Evolutionary conservation across 2,797 vertebrate genomes (phyloP).

Genomic region (Natrix natrix): DNA sequence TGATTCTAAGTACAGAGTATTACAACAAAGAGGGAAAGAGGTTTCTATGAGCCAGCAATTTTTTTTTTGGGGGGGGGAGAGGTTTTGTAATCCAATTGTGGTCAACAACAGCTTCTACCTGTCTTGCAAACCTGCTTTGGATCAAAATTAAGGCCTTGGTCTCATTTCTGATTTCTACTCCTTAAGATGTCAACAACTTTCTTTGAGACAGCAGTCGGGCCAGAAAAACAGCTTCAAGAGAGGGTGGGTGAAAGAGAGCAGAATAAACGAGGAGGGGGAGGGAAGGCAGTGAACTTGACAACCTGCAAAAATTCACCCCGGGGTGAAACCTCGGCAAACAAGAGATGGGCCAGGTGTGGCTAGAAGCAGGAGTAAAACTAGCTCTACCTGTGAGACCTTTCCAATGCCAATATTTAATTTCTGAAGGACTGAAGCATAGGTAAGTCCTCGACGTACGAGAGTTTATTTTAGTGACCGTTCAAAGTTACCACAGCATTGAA

Average conservation of each 20-base stretch:
- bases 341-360: slow-evolving; percentile 49
- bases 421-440: too few species aligned
- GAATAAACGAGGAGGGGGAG: neutral
- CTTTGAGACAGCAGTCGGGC: neutral
- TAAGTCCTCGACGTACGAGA: neutral
- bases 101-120: neutral
- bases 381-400: neutral
- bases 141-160: neutral
- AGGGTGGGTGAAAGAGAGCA: neutral
- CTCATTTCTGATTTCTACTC: neutral
- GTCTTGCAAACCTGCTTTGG: neutral
- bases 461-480: neutral
- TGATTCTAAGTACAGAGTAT: too few species aligned
- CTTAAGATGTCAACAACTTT: neutral
- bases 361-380: slow-evolving; percentile 46
- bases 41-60: too few species aligned
- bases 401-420: too few species aligned
- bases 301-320: slow-evolving; percentile 60
- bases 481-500: too few species aligned
- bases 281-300: slow-evolving; percentile 30
- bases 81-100: neutral
- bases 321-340: slow-evolving; percentile 64
- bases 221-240: neutral
- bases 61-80: too few species aligned
- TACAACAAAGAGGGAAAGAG: too few species aligned